phyloP scores from a whole-genome alignment of 1,140 invertebrate species.

The Macrotrachela quadricornifera region DNA sequence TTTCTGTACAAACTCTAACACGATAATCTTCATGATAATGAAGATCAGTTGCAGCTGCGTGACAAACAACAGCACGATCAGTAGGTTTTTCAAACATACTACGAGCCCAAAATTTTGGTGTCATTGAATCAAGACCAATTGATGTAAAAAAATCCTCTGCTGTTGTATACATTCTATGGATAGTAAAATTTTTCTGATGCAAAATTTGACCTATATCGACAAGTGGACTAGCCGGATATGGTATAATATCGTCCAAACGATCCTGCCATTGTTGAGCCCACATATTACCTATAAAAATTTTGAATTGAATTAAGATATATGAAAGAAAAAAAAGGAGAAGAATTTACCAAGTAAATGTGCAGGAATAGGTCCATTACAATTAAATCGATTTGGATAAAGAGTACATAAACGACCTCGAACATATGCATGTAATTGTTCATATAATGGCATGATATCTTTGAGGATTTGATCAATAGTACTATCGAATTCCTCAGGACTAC shows the following conservation, averaged over 20 bases:
- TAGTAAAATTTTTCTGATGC: conserved; percentile 48
- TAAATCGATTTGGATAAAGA: conserved; percentile 13
- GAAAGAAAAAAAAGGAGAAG: conserved; percentile 10
- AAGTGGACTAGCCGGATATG: conserved; percentile 48
- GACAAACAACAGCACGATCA: conserved; percentile 46
- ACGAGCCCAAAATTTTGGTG: conserved; percentile 36
- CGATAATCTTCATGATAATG: conserved; percentile 53
- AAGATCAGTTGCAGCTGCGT: conserved; percentile 76
- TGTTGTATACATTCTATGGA: conserved; percentile 50
- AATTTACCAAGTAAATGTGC: conserved; percentile 51
- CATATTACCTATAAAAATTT: conserved; percentile 48
- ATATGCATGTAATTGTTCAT: conserved; percentile 23
- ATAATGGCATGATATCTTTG: conserved; percentile 18
- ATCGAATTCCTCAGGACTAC: conserved; percentile 14
- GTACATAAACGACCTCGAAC: conserved; percentile 17
- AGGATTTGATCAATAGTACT: conserved; percentile 14
- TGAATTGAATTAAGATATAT: too few relatives aligned
- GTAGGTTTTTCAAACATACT: conserved; percentile 34
- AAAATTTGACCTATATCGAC: conserved; percentile 49
- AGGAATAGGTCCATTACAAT: conserved; percentile 52
- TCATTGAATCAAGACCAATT: conserved; percentile 57
- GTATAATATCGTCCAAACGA: conserved; percentile 51
- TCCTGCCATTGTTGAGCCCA: conserved; percentile 75
- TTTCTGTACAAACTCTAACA: conserved; percentile 65
- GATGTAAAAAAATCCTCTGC: conserved; percentile 67